These are phyloP conservation scores for Drosophila orena DNA, from an alignment of 1,140 invertebrate species.

Conservation along the genomic window DNA sequence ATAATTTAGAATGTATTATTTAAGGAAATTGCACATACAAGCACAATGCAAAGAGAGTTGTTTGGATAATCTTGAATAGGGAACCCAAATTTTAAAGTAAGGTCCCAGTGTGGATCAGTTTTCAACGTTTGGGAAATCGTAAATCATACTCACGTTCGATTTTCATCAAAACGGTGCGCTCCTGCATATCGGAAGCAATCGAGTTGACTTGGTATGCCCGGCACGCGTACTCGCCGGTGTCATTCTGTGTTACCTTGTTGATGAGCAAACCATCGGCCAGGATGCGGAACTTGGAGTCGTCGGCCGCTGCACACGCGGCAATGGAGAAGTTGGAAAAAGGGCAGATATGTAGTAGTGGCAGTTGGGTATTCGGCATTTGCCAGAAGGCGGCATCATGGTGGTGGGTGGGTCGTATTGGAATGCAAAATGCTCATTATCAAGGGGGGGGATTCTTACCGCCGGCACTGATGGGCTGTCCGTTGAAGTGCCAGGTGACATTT, in stretches of 20 bases:
- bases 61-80: too few relatives aligned
- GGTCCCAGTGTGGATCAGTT: constrained; percentile 28
- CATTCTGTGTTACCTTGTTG: constrained; percentile 85
- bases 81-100: too few relatives aligned
- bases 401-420: constrained; percentile 10
- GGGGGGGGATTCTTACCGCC: constrained; percentile 57
- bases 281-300: constrained; percentile 82
- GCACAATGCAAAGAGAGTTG: too few relatives aligned
- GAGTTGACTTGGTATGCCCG: constrained; percentile 86
- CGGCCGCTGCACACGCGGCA: constrained; percentile 41
- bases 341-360: constrained; percentile 6
- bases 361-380: background rate
- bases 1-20: background rate
- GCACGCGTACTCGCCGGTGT: constrained; percentile 86
- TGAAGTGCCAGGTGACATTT: constrained; percentile 85
- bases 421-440: constrained; percentile 64
- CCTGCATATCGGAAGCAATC: constrained; percentile 85
- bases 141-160: constrained; percentile 86
- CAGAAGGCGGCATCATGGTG: too few relatives aligned
- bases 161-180: constrained; percentile 85
- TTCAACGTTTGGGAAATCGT: constrained; percentile 57
- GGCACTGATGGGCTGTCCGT: constrained; percentile 79
- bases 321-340: constrained; percentile 8
- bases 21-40: too few relatives aligned
- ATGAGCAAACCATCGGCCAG: constrained; percentile 86